Percentiles rank a stretch among this genome's conserved stretches.
Evolutionary conservation across 2,797 vertebrate species (phyloP).

Genomic region (Enteromius radiatus): DNA sequence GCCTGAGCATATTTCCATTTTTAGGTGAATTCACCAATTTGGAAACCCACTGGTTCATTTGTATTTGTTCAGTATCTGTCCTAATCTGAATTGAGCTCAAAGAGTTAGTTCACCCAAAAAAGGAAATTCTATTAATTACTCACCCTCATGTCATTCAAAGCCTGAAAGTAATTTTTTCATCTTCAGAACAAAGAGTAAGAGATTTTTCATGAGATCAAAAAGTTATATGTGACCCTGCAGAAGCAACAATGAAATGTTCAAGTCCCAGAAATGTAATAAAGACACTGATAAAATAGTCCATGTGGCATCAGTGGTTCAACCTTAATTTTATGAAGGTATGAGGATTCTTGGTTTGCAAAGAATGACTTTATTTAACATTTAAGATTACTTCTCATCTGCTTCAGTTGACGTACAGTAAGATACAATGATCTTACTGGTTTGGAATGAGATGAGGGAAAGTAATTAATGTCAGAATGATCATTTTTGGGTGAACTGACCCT

Average conservation of each 20-base stretch:
- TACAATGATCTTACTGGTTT: too few species aligned
- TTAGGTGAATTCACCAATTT: neutral
- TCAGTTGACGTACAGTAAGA: too few species aligned
- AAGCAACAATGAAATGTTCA: neutral
- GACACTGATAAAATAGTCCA: neutral
- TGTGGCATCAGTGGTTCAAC: neutral
- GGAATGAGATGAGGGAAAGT: neutral
- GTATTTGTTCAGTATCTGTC: neutral
- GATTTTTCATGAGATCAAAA: neutral
- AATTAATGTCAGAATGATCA: neutral
- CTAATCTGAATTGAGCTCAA: neutral
- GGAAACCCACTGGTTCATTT: neutral
- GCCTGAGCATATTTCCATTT: neutral
- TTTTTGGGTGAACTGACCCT: neutral
- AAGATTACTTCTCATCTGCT: too few species aligned
- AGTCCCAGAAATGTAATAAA: neutral
- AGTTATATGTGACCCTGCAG: neutral
- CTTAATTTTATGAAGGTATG: too few species aligned
- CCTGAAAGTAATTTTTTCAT: neutral
- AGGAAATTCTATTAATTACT: neutral
- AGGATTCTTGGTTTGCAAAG: neutral
- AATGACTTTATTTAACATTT: neutral
- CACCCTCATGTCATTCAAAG: neutral
- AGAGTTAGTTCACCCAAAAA: neutral
- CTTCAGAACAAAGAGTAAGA: neutral